Base-by-base conservation (phyloP, 2,888 invertebrate genomes). In the Conistra vaccinii region DNA sequence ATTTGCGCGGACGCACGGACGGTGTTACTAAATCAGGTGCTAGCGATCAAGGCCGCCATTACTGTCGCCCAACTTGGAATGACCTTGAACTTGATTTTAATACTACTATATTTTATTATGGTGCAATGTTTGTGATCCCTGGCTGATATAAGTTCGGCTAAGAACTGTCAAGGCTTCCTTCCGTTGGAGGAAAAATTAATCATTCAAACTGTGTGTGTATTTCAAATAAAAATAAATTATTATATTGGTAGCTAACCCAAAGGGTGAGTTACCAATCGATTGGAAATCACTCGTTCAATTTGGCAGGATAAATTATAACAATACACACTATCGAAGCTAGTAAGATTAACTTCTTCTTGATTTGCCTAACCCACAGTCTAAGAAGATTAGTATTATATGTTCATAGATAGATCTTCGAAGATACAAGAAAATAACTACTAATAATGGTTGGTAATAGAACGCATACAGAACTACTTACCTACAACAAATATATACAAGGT, bases 11-110 rank as follows among this genome's bases (percentile, higher is more conserved):
- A 45, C 53, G 60, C 73, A 83, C 62, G 68, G 84, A 35, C 67
- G 17, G 4, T 26, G 53, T 81, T 63, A 58, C 81, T 84, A 83
- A 83, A 85, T 85, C 81, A 86, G 84, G 82, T 76, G 76, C 51
- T 69, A 23, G 71, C 85, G 87, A 87, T 88, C 92, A 92, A 92
- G 91, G 92, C 76, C 88, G 85, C 81, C 63, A 88, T 89, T 83
- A 69, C 76, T 78, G 26, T 74, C 53, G 53, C 63, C 75, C 14
- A 75, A 79, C 55, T 79, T 81, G 73, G 65, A 14, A 26, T 42
- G 76, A 86, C 93, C 93, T 88, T 94, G 93, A 94, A 93, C 94
- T 94, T 94, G 92, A 89, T 80, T 88, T 85, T 85, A 66, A 48
- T 84, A 73, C 51, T 62, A 58, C 57, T 67, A 73, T 76, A 69